These are phyloP conservation scores for Eclectus roratus DNA, from an alignment of 2,113 vertebrate species.

Conservation along the genomic window DNA sequence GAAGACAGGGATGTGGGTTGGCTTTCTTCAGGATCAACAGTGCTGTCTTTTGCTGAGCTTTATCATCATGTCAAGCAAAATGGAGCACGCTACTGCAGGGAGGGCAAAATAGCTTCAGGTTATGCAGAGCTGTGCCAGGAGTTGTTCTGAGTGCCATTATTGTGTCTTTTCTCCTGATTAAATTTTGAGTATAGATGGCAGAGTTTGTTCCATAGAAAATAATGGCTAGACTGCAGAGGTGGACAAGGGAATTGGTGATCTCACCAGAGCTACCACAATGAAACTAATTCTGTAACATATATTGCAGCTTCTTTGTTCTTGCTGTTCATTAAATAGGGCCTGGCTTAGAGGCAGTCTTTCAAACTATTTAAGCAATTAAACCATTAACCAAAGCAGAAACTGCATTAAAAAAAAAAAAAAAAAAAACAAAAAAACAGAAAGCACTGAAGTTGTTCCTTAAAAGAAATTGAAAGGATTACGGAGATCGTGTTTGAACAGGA, in stretches of 20 bases:
- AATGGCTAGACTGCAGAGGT: background rate
- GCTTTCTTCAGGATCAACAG: background rate
- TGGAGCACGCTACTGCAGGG: background rate
- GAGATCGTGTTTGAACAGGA: background rate
- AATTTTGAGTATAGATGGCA: background rate
- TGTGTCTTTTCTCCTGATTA: background rate
- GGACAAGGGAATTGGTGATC: background rate
- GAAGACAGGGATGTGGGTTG: background rate
- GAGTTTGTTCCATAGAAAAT: background rate
- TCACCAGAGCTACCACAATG: background rate
- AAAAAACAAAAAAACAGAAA: background rate
- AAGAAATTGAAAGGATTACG: background rate
- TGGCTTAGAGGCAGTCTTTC: background rate
- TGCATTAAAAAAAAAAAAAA: background rate
- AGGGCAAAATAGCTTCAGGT: conserved; percentile 25
- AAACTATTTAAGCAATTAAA: conserved; percentile 8
- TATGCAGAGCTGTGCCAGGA: background rate
- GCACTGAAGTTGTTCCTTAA: background rate
- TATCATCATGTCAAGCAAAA: conserved; percentile 16
- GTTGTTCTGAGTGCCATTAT: background rate
- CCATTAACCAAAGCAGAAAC: background rate
- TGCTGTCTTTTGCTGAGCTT: background rate
- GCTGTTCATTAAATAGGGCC: background rate
- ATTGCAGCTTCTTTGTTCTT: background rate
- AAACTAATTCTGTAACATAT: background rate